A percentile compares a stretch with the other conserved stretches of the same genome.
Conservation (phyloP, 2,888 invertebrate species). For the Molanna angustata region DNA sequence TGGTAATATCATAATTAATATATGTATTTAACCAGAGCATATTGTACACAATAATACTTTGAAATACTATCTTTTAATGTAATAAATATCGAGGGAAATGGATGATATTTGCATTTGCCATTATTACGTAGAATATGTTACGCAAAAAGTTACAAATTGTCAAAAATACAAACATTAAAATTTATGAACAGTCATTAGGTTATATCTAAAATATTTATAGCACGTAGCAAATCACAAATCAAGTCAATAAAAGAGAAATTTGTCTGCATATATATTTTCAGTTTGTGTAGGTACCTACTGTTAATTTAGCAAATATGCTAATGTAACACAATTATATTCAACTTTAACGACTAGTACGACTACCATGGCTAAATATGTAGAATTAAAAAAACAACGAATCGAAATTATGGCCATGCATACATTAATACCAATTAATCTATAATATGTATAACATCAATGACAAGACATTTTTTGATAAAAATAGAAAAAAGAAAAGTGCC, state of each 20-base stretch:
- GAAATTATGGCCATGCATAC: constrained; percentile 1
- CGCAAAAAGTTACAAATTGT: too few species aligned
- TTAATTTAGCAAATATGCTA: not conserved
- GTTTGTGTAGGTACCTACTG: not conserved
- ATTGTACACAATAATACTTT: too few species aligned
- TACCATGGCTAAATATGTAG: not conserved
- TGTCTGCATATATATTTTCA: too few species aligned
- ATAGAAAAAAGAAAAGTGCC: not conserved
- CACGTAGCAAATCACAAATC: not conserved
- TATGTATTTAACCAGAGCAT: too few species aligned
- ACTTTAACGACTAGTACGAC: not conserved
- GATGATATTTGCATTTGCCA: too few species aligned
- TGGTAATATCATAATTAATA: too few species aligned
- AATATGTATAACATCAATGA: constrained; percentile 12
- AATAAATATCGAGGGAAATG: too few species aligned
- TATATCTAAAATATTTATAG: too few species aligned
- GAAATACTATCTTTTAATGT: too few species aligned
- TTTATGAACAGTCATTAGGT: too few species aligned
- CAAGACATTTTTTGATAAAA: not conserved
- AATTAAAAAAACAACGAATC: constrained; percentile 5
- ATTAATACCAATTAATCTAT: constrained; percentile 9
- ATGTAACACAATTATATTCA: not conserved
- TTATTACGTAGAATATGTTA: too few species aligned
- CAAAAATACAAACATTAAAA: too few species aligned
- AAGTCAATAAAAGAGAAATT: not conserved